Conservation (phyloP, 2,113 vertebrate species). For the Pseudorhombus dupliciocellatus region DNA sequence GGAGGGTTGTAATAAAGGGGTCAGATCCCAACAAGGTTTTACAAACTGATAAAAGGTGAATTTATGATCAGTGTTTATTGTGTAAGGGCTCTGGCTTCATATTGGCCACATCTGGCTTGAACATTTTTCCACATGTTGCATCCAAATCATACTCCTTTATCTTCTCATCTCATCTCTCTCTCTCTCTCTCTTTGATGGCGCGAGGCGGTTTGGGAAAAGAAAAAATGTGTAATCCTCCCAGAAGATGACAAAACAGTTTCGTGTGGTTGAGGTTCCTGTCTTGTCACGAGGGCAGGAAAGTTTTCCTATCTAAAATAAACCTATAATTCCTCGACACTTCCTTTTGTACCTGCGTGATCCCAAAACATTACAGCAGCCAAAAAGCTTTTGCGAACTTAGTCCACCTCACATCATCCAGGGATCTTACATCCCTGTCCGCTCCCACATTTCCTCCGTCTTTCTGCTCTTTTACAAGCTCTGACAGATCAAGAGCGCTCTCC, state of each 20-base stretch:
- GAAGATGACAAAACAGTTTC: slow-evolving; percentile 35
- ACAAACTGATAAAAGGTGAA: slow-evolving; percentile 4
- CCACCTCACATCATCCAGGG: slow-evolving; percentile 14
- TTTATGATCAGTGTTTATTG: background rate
- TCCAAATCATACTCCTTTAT: slow-evolving; percentile 24
- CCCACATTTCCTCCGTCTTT: slow-evolving; percentile 13
- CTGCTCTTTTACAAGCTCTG: slow-evolving; percentile 34
- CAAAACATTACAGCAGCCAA: slow-evolving; percentile 23
- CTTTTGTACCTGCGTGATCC: background rate
- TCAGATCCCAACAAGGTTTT: background rate
- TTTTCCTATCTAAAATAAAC: background rate
- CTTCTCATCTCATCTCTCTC: background rate
- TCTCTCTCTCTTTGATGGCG: slow-evolving; percentile 39
- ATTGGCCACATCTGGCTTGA: slow-evolving; percentile 34
- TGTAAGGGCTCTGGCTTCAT: slow-evolving; percentile 24
- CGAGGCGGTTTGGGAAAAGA: slow-evolving; percentile 19
- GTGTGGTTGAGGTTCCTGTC: slow-evolving; percentile 41
- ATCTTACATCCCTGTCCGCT: slow-evolving; percentile 19
- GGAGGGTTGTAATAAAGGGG: no score
- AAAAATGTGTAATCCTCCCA: slow-evolving; percentile 47
- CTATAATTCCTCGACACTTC: slow-evolving; percentile 12
- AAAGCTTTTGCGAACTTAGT: slow-evolving; percentile 35
- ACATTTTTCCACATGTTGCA: slow-evolving; percentile 12
- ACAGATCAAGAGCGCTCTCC: slow-evolving; percentile 41
- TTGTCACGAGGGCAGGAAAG: background rate